Base-by-base conservation (phyloP, 1,140 invertebrate species). In the Ips nitidus region DNA sequence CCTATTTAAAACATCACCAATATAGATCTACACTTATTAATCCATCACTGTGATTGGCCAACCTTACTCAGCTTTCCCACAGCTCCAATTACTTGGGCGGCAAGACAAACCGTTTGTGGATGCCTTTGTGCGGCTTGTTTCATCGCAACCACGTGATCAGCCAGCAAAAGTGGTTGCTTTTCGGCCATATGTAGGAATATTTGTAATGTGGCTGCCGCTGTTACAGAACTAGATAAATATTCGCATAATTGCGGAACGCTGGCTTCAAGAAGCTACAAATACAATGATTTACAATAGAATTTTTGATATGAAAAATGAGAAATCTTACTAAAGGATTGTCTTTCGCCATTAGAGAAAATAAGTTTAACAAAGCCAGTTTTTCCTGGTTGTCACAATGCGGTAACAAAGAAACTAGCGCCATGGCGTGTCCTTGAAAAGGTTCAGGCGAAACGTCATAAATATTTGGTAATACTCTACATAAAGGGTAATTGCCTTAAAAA, bases 361-460 rank as follows among this genome's bases (percentile, higher is more conserved):
- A 82, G 73, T 90, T 87, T 39, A 97, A 84, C 1, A 97, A 82
- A 5, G 91, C 91, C 71, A 91, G 84, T 81, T 92, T 92, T 81
- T 97, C 94, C 70, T 90, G 86, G 55, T 88, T 86, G 78, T 94
- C 92, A 80, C 92, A 94, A 73, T 89, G 87, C 1, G 91, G 89
- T 41, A 97, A 81, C 22, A 97, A 82, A 0, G 90, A 89, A 1
- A 94, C 90, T 39, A 97, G 82, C 37, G 90, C 89, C 79, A 92
- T 89, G 2, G 93, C 88, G 82, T 94, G 91, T 2, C 92, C 91
- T 70, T 93, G 88, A 50, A 97, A 86, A 1, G 92, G 89, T 75
- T 94, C 90, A 22, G 89, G 89, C 66, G 92, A 94, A 4, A 94
- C 90, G 75, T 90, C 87, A 81, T 95, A 97, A 38, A 97, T 88